Evolutionary conservation across 2,113 vertebrate genomes (phyloP).

Genomic region (Rhegmatorhina hoffmannsi): DNA sequence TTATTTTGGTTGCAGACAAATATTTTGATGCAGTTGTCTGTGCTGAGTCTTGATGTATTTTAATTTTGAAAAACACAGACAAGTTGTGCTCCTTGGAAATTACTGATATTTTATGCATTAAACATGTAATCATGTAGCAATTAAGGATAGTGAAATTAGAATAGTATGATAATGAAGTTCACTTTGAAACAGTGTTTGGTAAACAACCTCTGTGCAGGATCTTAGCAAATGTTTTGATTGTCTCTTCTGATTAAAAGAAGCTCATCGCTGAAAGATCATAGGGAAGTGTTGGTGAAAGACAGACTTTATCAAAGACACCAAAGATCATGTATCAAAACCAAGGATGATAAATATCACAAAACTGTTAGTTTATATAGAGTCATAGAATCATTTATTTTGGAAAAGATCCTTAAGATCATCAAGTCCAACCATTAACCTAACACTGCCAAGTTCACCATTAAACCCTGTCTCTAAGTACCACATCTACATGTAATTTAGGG

Average conservation of each 20-base stretch:
- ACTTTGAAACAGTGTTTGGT: background rate
- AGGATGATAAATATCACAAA: background rate
- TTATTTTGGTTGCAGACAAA: background rate
- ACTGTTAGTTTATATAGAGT: background rate
- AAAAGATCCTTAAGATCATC: background rate
- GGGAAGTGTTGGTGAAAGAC: background rate
- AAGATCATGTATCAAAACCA: background rate
- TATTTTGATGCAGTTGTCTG: background rate
- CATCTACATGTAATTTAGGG: background rate
- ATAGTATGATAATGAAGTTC: constrained; percentile 38
- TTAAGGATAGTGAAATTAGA: constrained; percentile 18
- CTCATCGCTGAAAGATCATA: background rate
- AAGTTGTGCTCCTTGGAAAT: background rate
- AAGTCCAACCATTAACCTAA: background rate
- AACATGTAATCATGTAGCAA: constrained; percentile 52
- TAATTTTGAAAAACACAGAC: background rate
- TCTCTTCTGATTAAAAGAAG: background rate
- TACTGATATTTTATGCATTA: constrained; percentile 48
- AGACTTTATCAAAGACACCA: background rate
- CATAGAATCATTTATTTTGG: background rate
- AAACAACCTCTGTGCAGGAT: background rate
- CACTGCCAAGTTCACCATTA: background rate
- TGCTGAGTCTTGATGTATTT: background rate
- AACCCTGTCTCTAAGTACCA: background rate
- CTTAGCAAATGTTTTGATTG: background rate